Base-by-base conservation (phyloP, 2,797 vertebrate species). In the Podargus strigoides region DNA sequence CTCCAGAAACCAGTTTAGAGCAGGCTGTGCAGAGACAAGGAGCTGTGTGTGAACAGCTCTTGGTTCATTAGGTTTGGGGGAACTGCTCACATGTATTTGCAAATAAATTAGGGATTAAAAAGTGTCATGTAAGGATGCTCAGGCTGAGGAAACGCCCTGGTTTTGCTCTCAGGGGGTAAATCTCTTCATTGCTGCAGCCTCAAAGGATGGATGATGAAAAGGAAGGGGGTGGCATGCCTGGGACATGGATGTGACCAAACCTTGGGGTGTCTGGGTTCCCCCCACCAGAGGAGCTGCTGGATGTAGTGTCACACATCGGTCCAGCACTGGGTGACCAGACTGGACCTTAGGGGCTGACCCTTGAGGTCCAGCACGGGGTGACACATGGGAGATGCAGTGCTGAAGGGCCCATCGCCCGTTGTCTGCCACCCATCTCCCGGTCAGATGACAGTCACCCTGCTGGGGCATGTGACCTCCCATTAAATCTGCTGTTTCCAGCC, bases 1-100 rank as follows among this genome's bases (percentile, higher is more conserved):
- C 87, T 84, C 63, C 4, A 12, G 84, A 80, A 94, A 91, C 92
- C 95, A 78, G 93, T 81, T 87, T 2, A 5, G 87, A 94, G 73
- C 87, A 70, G 89, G 94, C 82, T 13, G 39, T 34, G 59, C 67
- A 56, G 47, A 23, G 42, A 28, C 6, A 8, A 62, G 85, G 63
- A 89, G 78, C 82, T 62, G 50, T 9, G 2, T 76, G 68, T 67
- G 86, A 92, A 74, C 56, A 39, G 44, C 56, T 69, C 70, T 20
- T 0, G 1, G 28, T 47, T 34, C 62, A 10, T 74, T 34, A 23
- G 28, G 34, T 20, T 17, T 58, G 60, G 53, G 34, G 66, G 37
- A 66, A 32, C 8, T 49, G 68, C 89, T 68, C 44, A n/a, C 21
- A 2, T 2, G 1, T 7, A 59, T 86, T 92, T 86, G 73, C 91